Base-by-base conservation (phyloP, 2,797 vertebrate genomes). In the Aeoliscus strigatus region DNA sequence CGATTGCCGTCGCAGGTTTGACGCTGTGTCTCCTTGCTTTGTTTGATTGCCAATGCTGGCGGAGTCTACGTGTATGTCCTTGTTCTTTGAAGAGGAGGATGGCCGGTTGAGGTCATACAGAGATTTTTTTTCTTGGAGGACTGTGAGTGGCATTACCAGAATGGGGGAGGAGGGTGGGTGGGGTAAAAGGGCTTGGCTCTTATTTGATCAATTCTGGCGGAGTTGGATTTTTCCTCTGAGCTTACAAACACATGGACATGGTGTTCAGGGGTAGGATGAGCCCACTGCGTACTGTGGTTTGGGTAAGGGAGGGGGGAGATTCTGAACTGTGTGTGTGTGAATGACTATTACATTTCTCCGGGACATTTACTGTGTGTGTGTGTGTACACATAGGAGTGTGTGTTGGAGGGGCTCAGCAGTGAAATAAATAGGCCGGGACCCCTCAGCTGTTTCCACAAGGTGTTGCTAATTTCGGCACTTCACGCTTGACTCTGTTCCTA, bases 371-470 rank as follows among this genome's bases (percentile, higher is more conserved):
- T 32, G 54, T 63, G 32, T 37, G 28, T 11, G 39, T 41, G 5
- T 42, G 17, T 46, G 3, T 13, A 9, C 42, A 26, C 39, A 14
- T 23, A 11, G 17, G 23, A 25, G 35, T 47, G 42, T 55, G 41
- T 49, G 61, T 45, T 14, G 35, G 48, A 67, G 70, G 51, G 63
- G 62, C 71, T 72, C 39, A 61, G 63, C 4, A 9, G 65, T 60
- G 83, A 79, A 86, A 87, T 86, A 86, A 88, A 89, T 88, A 85
- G 83, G 61, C 66, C 27, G 74, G 70, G 63, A 75, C 72, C 68
- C 77, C 80, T 85, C 88, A 88, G 88, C 88, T 90, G 89, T 89
- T 82, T 84, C 75, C 63, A 77, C 59, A 57, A 80, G 70, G 74
- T 68, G 82, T 60, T 80, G 78, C 88, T 90, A 90, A 85, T 85